A percentile compares a stretch with the other conserved stretches of the same genome.
Conservation (phyloP, 2,113 vertebrate species). For the Urocynchramus pylzowi region DNA sequence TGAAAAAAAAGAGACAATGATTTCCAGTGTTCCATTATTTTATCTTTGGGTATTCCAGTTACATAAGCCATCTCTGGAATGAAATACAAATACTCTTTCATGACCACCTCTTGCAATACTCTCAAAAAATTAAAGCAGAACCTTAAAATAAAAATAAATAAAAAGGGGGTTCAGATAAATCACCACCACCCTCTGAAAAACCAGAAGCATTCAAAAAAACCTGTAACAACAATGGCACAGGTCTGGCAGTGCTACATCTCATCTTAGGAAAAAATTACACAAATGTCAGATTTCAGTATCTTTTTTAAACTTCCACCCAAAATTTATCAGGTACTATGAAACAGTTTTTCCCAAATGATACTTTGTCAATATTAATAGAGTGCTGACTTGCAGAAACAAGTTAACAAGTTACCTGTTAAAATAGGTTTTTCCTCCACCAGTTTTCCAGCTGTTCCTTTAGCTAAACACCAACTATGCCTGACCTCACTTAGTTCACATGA, state of each 20-base stretch:
- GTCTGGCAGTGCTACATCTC: background rate
- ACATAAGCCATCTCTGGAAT: background rate
- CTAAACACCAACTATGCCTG: background rate
- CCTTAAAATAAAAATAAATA: background rate
- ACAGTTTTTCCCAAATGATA: background rate
- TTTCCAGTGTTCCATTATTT: background rate
- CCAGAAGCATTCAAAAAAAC: background rate
- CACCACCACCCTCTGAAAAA: background rate
- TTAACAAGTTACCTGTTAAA: background rate
- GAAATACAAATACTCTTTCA: background rate
- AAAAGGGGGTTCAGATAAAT: background rate
- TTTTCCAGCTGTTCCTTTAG: background rate
- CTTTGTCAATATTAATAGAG: background rate
- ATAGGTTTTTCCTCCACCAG: background rate
- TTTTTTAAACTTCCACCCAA: background rate
- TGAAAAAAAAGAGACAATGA: background rate
- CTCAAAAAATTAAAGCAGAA: background rate
- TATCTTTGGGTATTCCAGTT: background rate
- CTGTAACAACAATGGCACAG: background rate
- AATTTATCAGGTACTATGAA: background rate
- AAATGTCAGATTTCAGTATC: background rate
- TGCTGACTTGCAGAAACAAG: background rate
- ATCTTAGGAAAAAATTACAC: background rate
- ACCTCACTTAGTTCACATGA: background rate
- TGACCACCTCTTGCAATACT: background rate